Conservation (phyloP, 1,140 invertebrate genomes). For the Vanessa atalanta region DNA sequence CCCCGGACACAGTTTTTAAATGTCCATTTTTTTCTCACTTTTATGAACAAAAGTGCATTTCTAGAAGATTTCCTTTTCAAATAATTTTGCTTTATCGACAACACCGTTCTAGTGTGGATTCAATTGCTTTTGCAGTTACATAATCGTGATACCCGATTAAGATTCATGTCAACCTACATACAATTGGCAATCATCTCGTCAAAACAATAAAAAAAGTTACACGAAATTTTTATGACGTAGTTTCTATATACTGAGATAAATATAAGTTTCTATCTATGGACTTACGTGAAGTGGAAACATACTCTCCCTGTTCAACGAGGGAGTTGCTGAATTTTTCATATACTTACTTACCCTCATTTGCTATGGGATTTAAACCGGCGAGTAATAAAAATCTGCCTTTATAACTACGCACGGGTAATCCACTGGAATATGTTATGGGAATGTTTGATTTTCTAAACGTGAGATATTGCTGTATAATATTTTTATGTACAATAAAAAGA, state of each 20-base stretch:
- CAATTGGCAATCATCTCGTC: no score
- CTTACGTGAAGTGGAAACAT: conserved; percentile 19
- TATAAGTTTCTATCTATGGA: conserved; percentile 22
- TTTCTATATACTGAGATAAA: conserved; percentile 8
- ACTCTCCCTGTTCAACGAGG: neutral
- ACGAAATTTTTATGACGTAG: conserved; percentile 7
- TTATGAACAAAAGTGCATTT: no score
- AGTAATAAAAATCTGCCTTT: conserved; percentile 34
- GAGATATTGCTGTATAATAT: neutral
- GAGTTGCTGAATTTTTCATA: conserved; percentile 37
- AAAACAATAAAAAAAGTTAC: neutral
- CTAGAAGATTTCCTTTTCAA: no score
- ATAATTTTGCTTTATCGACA: no score
- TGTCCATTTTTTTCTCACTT: no score
- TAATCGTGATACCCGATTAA: no score
- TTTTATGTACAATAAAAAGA: no score
- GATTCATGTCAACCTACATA: no score
- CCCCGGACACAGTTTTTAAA: no score
- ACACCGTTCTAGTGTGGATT: no score
- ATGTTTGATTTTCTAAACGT: neutral
- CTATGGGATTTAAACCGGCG: conserved; percentile 18
- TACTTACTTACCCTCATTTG: conserved; percentile 25
- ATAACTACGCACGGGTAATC: conserved; percentile 24
- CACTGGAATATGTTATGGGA: conserved; percentile 6
- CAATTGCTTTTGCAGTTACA: no score